These are phyloP conservation scores for Meloidogyne chitwoodi DNA, from an alignment of 1,140 invertebrate species.

Conservation along the genomic window DNA sequence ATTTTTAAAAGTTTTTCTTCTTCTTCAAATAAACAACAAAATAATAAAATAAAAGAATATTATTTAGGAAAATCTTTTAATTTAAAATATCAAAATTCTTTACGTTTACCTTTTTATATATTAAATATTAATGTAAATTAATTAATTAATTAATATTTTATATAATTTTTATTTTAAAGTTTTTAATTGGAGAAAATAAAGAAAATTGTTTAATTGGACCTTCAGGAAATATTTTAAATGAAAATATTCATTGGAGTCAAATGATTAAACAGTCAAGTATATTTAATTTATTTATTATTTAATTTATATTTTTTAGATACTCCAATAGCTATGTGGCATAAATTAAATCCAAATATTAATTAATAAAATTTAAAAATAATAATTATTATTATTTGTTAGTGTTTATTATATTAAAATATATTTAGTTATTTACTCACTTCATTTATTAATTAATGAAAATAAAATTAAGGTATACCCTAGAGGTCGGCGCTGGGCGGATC, in stretches of 20 bases:
- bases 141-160: not conserved
- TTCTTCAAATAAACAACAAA: not conserved
- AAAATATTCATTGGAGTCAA: conserved; percentile 7
- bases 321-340: conserved; percentile 6
- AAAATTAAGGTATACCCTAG: no score
- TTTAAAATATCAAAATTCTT: not conserved
- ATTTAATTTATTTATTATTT: not conserved
- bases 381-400: no score
- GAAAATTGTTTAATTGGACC: conserved; percentile 7
- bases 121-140: not conserved
- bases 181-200: not conserved
- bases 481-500: no score
- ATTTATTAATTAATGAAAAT: no score
- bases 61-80: conserved; percentile 12
- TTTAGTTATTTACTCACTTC: no score
- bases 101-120: conserved; percentile 3
- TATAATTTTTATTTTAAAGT: not conserved
- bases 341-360: not conserved
- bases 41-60: not conserved
- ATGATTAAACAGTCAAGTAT: conserved; percentile 14
- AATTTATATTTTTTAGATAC: not conserved
- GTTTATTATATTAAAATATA: no score
- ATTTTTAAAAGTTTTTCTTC: not conserved
- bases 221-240: not conserved
- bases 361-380: not conserved